Percentiles rank a stretch among this genome's conserved stretches.
These are phyloP conservation scores for Drosophila mimica DNA, from an alignment of 2,888 invertebrate species.

Conservation along the genomic window DNA sequence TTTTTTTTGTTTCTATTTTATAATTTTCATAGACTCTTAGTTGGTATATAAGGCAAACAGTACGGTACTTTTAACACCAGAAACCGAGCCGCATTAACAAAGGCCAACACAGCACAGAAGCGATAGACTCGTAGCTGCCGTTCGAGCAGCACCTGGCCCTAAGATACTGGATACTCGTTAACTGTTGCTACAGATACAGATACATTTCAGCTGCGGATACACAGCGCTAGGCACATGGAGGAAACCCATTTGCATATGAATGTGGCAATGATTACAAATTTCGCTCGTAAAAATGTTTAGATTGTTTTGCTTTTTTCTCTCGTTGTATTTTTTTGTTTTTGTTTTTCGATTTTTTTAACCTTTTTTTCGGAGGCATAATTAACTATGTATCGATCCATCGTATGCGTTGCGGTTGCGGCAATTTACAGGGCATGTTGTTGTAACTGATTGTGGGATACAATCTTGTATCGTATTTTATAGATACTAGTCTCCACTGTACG, in stretches of 20 bases:
- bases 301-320: slow-evolving; percentile 42
- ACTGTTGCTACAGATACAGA: slow-evolving; percentile 12
- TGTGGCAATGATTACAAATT: slow-evolving; percentile 81
- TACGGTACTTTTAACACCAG: slow-evolving; percentile 81
- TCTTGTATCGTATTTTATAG: slow-evolving; percentile 59
- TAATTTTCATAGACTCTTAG: slow-evolving; percentile 55
- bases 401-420: slow-evolving; percentile 75
- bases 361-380: slow-evolving; percentile 67
- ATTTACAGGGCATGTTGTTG: slow-evolving; percentile 66
- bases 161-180: slow-evolving; percentile 43
- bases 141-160: slow-evolving; percentile 76
- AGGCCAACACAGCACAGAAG: slow-evolving; percentile 80
- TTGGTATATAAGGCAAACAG: slow-evolving; percentile 76
- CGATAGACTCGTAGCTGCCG: slow-evolving; percentile 75
- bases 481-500: slow-evolving; percentile 21
- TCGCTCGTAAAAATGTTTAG: slow-evolving; percentile 81
- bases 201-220: slow-evolving; percentile 27
- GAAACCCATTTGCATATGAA: slow-evolving; percentile 76
- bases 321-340: slow-evolving; percentile 43
- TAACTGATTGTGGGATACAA: slow-evolving; percentile 68
- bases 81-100: slow-evolving; percentile 55
- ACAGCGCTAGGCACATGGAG: slow-evolving; percentile 37
- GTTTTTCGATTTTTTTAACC: slow-evolving; percentile 35
- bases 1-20: slow-evolving; percentile 31
- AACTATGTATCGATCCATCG: slow-evolving; percentile 67